phyloP scores from a whole-genome alignment of 2,113 vertebrate species.

The human (Homo sapiens) region GRCh38 chr5:172394501-172395000 shows the following conservation, averaged over 20 bases:
- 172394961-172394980: background rate
- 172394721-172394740: background rate
- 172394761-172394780: background rate
- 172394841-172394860: background rate
- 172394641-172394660: constrained; percentile 70
- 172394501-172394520: background rate
- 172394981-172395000: background rate
- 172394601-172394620: constrained; percentile 97
- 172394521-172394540: background rate
- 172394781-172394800: background rate
- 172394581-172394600: constrained; percentile 95
- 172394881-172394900: background rate
- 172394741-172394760: background rate
- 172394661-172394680: background rate
- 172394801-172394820: no score
- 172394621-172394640: constrained; percentile 99
- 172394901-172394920: background rate
- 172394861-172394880: background rate
- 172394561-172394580: constrained; percentile 99
- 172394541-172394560: constrained; percentile 61
- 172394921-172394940: background rate
- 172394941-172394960: background rate
- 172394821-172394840: background rate
- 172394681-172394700: background rate
- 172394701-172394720: background rate